Percentiles rank a stretch among this genome's conserved stretches.
phyloP scores from a whole-genome alignment of 2,113 vertebrate species.

The Chaetorhynchus papuensis region DNA sequence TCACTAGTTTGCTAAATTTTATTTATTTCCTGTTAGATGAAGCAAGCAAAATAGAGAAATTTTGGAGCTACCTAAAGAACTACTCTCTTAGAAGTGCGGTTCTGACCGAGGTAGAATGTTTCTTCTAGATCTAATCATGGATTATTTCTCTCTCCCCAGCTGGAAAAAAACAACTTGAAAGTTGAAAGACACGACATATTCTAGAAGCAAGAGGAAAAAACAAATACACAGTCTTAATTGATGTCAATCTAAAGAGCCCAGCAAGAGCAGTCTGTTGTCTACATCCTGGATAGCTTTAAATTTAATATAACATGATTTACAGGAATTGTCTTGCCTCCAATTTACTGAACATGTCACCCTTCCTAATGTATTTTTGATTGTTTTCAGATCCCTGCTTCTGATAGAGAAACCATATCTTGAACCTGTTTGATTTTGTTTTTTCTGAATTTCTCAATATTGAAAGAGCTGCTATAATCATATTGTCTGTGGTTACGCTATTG shows the following conservation, averaged over 20 bases:
- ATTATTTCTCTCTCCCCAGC: background rate
- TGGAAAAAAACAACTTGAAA: background rate
- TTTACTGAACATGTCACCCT: slow-evolving; percentile 26
- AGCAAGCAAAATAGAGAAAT: background rate
- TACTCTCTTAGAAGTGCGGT: background rate
- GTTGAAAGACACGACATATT: background rate
- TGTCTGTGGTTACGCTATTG: background rate
- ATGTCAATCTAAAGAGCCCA: background rate
- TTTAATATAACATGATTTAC: slow-evolving; percentile 45
- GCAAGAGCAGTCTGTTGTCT: background rate
- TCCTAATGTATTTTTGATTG: background rate
- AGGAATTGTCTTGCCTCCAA: slow-evolving; percentile 25
- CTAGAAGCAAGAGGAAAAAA: background rate
- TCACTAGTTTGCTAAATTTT: background rate
- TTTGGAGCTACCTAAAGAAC: background rate
- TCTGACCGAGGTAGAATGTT: background rate
- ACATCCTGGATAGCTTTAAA: slow-evolving; percentile 28
- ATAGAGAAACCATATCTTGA: background rate
- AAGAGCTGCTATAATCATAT: background rate
- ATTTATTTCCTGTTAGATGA: background rate
- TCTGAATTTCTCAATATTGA: background rate
- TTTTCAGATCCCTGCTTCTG: background rate
- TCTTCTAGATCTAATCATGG: background rate
- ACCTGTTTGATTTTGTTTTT: background rate
- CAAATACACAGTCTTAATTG: background rate